Conservation (phyloP, 1,140 invertebrate species). For the Drosophila arizonae region DNA sequence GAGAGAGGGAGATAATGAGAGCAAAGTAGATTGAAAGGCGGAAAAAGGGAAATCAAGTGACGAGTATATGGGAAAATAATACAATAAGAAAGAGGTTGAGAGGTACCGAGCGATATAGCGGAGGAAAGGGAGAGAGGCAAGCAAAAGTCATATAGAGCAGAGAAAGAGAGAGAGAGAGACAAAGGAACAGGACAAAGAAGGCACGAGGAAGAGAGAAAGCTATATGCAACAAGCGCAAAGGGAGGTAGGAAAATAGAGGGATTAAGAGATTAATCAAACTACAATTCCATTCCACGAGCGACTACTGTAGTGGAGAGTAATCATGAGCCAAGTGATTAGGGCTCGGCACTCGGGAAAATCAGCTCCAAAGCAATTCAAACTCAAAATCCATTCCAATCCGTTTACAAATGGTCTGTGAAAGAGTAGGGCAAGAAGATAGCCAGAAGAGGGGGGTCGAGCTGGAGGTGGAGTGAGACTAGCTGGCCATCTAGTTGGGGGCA, state of each 20-base stretch:
- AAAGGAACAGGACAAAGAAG: too few species aligned
- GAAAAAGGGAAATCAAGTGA: not conserved
- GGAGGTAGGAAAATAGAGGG: too few species aligned
- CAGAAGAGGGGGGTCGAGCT: not conserved
- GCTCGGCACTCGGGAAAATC: not conserved
- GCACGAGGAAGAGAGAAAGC: too few species aligned
- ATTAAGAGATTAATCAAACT: too few species aligned
- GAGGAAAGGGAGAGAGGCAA: not conserved
- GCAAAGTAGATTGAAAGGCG: not conserved
- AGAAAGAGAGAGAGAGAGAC: not conserved
- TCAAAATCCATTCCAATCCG: not conserved
- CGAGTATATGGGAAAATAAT: too few species aligned
- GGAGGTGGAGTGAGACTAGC: not conserved
- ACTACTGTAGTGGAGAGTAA: not conserved
- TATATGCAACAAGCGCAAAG: too few species aligned
- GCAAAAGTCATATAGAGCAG: not conserved
- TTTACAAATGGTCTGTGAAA: constrained; percentile 27
- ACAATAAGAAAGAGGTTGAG: not conserved
- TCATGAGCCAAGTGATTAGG: not conserved
- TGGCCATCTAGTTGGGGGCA: not conserved
- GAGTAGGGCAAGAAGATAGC: not conserved
- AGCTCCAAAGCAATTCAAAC: not conserved
- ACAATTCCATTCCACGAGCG: not conserved
- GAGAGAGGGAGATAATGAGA: not conserved
- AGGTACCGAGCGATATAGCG: too few species aligned